A percentile compares a stretch with the other conserved stretches of the same genome.
phyloP scores from a whole-genome alignment of 37 sponge, comb jelly and placozoan species.

The Geodia barretti region DNA sequence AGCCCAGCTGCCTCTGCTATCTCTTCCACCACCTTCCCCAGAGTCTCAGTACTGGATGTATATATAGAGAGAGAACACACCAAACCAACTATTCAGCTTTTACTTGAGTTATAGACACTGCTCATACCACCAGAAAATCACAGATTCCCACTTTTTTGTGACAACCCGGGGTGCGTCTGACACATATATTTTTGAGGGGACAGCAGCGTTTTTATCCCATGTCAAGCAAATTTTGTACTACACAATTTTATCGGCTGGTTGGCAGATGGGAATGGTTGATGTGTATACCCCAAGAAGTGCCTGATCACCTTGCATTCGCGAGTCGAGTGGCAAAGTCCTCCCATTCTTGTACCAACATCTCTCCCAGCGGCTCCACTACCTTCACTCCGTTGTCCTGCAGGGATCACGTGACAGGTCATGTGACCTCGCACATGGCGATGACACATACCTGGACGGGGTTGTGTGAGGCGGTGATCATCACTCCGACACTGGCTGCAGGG shows the following conservation, averaged over 20 bases:
- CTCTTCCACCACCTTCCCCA: conserved; percentile 5
- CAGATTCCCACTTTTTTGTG: too few species aligned
- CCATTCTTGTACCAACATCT: conserved; percentile 90
- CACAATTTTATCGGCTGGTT: too few species aligned
- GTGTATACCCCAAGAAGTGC: too few species aligned
- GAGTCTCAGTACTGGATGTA: conserved; percentile 32
- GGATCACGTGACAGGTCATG: conserved; percentile 2
- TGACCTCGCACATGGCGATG: neutral
- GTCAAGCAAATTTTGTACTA: too few species aligned
- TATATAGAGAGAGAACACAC: neutral
- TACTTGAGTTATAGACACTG: too few species aligned
- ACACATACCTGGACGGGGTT: conserved; percentile 82
- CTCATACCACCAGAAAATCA: too few species aligned
- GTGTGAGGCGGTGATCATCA: conserved; percentile 98
- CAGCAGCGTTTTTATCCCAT: too few species aligned
- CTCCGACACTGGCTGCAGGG: conserved; percentile 70
- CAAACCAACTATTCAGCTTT: too few species aligned
- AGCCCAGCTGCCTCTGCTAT: conserved; percentile 16
- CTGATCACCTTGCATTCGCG: conserved; percentile 78
- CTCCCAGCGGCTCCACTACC: conserved; percentile 91
- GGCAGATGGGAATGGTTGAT: neutral
- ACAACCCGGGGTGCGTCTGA: too few species aligned
- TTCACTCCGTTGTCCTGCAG: conserved; percentile 95
- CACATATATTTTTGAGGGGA: too few species aligned
- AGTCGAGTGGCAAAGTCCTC: conserved; percentile 82